Base-by-base conservation (phyloP, 2,113 vertebrate species). In the Cyprinus carpio region DNA sequence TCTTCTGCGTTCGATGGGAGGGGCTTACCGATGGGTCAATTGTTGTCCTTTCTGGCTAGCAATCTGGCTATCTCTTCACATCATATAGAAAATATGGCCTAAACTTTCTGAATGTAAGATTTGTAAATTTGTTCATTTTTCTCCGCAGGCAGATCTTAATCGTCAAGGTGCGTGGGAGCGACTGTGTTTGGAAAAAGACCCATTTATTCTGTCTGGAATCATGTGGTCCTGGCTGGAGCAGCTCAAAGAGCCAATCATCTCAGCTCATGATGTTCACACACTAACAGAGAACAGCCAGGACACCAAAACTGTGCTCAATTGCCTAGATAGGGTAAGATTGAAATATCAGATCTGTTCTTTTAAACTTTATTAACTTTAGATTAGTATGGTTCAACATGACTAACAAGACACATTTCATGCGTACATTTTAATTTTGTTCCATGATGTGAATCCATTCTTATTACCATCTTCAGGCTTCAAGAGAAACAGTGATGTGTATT, bases 211-310 rank as follows among this genome's bases (percentile, higher is more conserved):
- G 40, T 95, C 95, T 76, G 94, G 94, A 72, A 95, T n/a, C 91
- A 97, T 99, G 97, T 99, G 98, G 97, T 95, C 97, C 0, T 99
- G 98, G 98, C 92, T 99, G 65, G 98, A 98, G 89, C 98, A 99
- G 90, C 96, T 99, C 13, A 97, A 95, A 90, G 97, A 98, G 86
- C 97, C 98, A 0, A 81, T 96, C 82, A 89, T 99, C 92, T 95
- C 93, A 78, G 89, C 86, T 83, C 89, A 94, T 43, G 96, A 96
- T 25, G 82, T 96, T 72, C 92, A 94, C 79, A 83, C 91, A 80
- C 75, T 99, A 88, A 92, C 92, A 49, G 90, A 93, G 25, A 86
- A 93, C 20, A 84, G 84, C 65, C 64, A n/a, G 0, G 94, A 97
- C n/a, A 76, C 94, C 12, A 82, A 93, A 27, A 95, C 92, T 31